Evolutionary conservation across 2,888 invertebrate species (phyloP), one percentile per base, ranked within the genome.

Genomic region (Lordiphosa andalusiaca): DNA sequence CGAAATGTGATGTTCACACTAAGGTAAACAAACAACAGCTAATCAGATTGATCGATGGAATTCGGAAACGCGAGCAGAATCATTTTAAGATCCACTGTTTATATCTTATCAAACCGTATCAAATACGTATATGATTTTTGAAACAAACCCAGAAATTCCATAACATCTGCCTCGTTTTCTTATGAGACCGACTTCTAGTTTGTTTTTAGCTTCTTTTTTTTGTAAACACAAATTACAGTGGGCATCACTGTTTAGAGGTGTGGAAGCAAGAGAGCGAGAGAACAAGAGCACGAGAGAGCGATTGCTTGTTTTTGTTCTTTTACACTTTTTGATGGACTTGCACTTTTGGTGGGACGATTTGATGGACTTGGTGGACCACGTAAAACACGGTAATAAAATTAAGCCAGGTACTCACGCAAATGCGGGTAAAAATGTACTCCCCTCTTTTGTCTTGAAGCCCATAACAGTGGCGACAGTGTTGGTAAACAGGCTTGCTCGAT

Each of bases 301-400:
- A 65, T 70, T 76, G 73, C 77, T 30, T 30, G 10, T 30, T 30
- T 9, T 76, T 75, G 77, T 75, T 76, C 74, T 75, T 75, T 73
- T 75, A 80, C 77, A 70, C 74, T 67, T 59, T 48, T 40, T 58
- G 40, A 16, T 16, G 16, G 16, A 16, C 16, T 16, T 16, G 16
- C 16, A 16, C 16, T 16, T 16, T 16, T 16, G 16, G 16, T 16
- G 16, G 16, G 16, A 16, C 16, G 16, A 1, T 16, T 16, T 16
- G 16, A 16, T 16, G 16, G 16, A 16, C 16, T 16, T 16, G 16
- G 2, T 16, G 16, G 16, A 16, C 1, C 59, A 82, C 74, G 82
- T 3, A 82, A 76, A 83, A 83, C 76, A 80, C 83, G 78, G 82
- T 82, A 76, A 81, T 2, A 1, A 48, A 65, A 60, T 63, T 49